A percentile compares a stretch with the other conserved stretches of the same genome.
Evolutionary conservation across 2,113 vertebrate species (phyloP).

Genomic region (Eulacestoma nigropectus): DNA sequence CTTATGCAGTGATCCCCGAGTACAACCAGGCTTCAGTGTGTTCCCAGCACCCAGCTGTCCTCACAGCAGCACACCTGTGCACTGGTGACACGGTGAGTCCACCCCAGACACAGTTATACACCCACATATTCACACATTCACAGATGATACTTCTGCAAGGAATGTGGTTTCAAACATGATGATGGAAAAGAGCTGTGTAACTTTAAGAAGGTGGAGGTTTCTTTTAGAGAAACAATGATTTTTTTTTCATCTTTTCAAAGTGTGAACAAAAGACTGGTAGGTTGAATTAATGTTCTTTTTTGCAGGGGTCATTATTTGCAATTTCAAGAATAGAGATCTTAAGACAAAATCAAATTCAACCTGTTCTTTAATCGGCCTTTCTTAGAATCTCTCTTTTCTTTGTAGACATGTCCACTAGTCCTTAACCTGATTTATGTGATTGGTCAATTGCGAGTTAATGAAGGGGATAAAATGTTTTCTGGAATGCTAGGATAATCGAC

Average conservation of each 20-base stretch:
- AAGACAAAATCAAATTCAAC: constrained; percentile 8
- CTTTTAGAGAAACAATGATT: not conserved
- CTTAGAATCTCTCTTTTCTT: constrained; percentile 36
- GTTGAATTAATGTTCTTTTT: constrained; percentile 23
- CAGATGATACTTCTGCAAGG: not conserved
- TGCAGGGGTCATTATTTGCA: not conserved
- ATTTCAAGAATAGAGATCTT: not conserved
- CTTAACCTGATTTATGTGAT: constrained; percentile 60
- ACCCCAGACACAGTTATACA: not conserved
- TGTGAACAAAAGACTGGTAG: not conserved
- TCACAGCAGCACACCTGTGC: not conserved
- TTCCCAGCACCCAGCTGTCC: not conserved
- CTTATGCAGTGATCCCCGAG: rapidly evolving
- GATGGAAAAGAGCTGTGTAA: not conserved
- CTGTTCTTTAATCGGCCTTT: constrained; percentile 25
- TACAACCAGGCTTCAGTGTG: too few species aligned
- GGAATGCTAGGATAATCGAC: constrained; percentile 55
- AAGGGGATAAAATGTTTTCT: constrained; percentile 66
- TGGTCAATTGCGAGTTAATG: constrained; percentile 64
- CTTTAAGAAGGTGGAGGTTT: not conserved
- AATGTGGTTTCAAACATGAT: not conserved
- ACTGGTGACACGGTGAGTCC: not conserved
- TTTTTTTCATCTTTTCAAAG: not conserved
- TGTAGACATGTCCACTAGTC: constrained; percentile 34
- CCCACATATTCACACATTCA: not conserved